Base-by-base conservation (phyloP, 1,140 invertebrate species). In the Drosophila pandora region DNA sequence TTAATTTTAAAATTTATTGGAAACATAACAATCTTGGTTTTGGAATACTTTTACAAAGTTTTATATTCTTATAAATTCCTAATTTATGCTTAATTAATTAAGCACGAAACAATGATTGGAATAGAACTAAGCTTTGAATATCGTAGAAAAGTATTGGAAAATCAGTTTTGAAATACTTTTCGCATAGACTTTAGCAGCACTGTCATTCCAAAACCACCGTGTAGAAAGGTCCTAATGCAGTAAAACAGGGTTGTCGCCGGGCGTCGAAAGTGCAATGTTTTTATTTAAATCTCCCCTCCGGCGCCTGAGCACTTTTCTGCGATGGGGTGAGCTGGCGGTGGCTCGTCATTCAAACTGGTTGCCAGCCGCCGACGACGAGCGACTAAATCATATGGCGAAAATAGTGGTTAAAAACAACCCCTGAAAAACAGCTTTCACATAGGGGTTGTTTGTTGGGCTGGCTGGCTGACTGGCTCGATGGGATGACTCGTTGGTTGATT, bases 381-480 rank as follows among this genome's bases (percentile, higher is more conserved):
- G n/a, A 13, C 10, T n/a, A 32, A 69, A 70, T 69, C 63, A 69
- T 69, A 57, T 69, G 64, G 63, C 9, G 25, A 41, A 23, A 70
- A 70, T 68, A 70, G 67, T 48, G 63, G 64, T 69, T 57, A 70
- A 69, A 69, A 48, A 64, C 32, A 70, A 52, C 67, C 67, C 64
- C 21, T 47, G 23, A 48, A 12, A 22, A 12, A 22, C 55, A 79
- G 79, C 71, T 76, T 89, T 89, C 55, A 43, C 67, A 17, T 17
- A 71, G 64, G 83, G 79, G 82, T 88, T 78, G 72, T 25, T 60
- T 45, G 47, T 56, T 10, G 39, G 12, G 22, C 13, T 53, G 21
- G 45, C 6, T 12, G 9, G 25, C 25, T 28, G 25, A 28, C 25
- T 28, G 30, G 30, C 7, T 32, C 6, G 30, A 32, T 32, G 30